These are phyloP conservation scores for Dromius quadrimaculatus DNA, from an alignment of 2,888 invertebrate genomes.

Conservation along the genomic window DNA sequence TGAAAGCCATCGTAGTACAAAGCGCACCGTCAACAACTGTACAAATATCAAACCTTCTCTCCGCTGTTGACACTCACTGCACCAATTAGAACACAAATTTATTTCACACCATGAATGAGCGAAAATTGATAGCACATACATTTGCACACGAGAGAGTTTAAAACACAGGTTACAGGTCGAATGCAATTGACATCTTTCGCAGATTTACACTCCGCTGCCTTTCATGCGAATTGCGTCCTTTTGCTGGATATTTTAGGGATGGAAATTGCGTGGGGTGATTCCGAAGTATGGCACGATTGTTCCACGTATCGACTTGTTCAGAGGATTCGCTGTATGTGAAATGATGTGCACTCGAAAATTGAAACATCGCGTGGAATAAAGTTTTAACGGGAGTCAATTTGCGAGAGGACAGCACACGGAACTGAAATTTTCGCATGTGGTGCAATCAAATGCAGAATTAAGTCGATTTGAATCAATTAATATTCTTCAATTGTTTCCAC, in stretches of 20 bases:
- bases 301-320: conserved; percentile 49
- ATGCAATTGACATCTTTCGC: conserved; percentile 51
- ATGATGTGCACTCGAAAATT: conserved; percentile 61
- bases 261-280: conserved; percentile 1
- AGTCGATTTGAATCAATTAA: neutral
- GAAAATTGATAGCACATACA: conserved; percentile 48
- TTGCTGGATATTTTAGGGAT: neutral
- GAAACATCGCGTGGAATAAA: conserved; percentile 59
- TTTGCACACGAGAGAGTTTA: conserved; percentile 35
- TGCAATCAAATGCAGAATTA: neutral
- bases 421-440: neutral
- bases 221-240: neutral
- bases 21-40: neutral
- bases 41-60: conserved; percentile 26
- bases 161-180: conserved; percentile 51
- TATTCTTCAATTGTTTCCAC: neutral
- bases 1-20: conserved; percentile 8
- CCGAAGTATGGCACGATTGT: conserved; percentile 42
- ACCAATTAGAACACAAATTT: conserved; percentile 46
- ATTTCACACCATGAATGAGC: conserved; percentile 44
- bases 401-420: too few species aligned
- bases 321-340: conserved; percentile 51
- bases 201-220: conserved; percentile 43
- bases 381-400: conserved; percentile 15
- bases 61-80: conserved; percentile 47